phyloP scores from a whole-genome alignment of 2,797 vertebrate genomes.

The Cheirogaleus major region DNA sequence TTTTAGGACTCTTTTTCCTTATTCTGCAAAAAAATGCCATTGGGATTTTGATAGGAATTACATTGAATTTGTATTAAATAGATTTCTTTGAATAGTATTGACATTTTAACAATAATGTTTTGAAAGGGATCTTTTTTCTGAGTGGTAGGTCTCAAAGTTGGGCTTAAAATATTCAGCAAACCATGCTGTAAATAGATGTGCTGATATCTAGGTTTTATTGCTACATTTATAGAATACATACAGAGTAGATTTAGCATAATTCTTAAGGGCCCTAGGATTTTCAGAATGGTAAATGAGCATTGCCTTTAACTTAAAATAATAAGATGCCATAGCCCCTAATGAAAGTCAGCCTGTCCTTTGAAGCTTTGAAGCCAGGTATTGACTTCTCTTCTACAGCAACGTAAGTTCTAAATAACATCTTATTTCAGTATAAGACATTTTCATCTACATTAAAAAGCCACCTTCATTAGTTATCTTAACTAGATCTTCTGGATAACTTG shows the following conservation, averaged over 20 bases:
- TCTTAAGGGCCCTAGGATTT: too few relatives aligned
- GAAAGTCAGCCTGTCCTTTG: too few relatives aligned
- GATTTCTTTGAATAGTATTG: background rate
- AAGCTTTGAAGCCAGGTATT: background rate
- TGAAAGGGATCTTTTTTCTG: background rate
- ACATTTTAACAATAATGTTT: background rate
- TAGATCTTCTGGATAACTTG: background rate
- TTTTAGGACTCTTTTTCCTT: background rate
- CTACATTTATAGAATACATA: too few relatives aligned
- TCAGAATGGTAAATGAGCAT: too few relatives aligned
- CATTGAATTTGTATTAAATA: background rate
- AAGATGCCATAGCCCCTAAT: too few relatives aligned
- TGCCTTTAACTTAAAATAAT: too few relatives aligned
- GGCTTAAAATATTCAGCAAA: too few relatives aligned
- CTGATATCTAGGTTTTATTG: too few relatives aligned
- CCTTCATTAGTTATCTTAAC: background rate
- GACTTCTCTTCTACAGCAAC: background rate
- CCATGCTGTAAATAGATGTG: too few relatives aligned
- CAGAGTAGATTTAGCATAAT: too few relatives aligned
- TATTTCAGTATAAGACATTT: background rate
- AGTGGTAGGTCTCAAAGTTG: too few relatives aligned
- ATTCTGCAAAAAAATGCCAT: background rate
- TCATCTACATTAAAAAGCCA: background rate
- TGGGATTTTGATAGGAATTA: background rate
- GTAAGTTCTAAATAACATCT: background rate